phyloP scores from a whole-genome alignment of 2,888 invertebrate species.

The Meandrusa payeni region DNA sequence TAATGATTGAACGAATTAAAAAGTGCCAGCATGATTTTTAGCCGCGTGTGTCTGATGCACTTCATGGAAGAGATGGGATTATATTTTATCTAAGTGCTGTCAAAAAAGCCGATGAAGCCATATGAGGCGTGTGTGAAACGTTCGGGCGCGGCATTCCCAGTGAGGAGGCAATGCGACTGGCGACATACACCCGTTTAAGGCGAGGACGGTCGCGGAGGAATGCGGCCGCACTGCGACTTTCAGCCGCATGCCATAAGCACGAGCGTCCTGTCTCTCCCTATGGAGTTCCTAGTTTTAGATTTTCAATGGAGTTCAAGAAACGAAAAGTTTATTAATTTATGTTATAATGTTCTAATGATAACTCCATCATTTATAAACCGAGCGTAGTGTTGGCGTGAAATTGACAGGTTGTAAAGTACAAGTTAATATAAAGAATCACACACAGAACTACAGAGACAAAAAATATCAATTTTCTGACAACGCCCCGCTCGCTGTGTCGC shows the following conservation, averaged over 20 bases:
- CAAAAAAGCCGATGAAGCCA: slow-evolving; percentile 55
- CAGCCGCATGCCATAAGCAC: slow-evolving; percentile 35
- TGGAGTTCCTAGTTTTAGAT: slow-evolving; percentile 7
- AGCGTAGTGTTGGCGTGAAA: too few relatives aligned
- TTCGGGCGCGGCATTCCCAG: slow-evolving; percentile 60
- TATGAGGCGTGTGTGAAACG: slow-evolving; percentile 64
- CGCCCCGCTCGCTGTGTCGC: too few relatives aligned
- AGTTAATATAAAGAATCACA: too few relatives aligned
- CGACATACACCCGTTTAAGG: slow-evolving; percentile 64
- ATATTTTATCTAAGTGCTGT: slow-evolving; percentile 42
- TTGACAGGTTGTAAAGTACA: too few relatives aligned
- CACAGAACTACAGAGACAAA: too few relatives aligned
- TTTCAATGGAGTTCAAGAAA: too few relatives aligned
- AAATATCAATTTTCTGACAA: too few relatives aligned
- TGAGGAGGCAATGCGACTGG: slow-evolving; percentile 45
- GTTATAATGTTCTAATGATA: too few relatives aligned
- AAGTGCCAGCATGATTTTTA: slow-evolving; percentile 5
- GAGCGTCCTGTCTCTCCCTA: slow-evolving; percentile 17
- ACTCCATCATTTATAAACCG: too few relatives aligned
- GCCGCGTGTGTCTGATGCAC: background rate
- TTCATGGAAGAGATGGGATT: slow-evolving; percentile 34
- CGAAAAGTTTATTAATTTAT: too few relatives aligned
- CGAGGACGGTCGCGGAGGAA: slow-evolving; percentile 70
- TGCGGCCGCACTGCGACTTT: slow-evolving; percentile 43
- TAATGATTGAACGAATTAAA: slow-evolving; percentile 8